These are phyloP conservation scores for Drepana arcuata DNA, from an alignment of 1,140 invertebrate genomes.

Conservation along the genomic window DNA sequence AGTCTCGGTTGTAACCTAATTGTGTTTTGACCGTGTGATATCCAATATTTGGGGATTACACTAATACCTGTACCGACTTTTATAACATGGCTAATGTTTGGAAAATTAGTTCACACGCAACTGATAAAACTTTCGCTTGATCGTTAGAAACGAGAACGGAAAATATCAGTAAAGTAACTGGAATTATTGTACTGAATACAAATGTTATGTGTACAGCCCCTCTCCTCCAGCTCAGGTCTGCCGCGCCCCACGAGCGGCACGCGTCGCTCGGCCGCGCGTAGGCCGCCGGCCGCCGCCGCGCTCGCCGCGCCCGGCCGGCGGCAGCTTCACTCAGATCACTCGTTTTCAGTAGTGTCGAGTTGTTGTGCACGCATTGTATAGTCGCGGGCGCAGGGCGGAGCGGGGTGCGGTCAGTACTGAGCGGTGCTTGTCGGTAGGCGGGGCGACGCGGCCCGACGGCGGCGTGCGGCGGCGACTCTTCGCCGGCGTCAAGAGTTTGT, in stretches of 20 bases:
- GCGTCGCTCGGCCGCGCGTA: conserved; percentile 47
- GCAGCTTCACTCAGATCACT: conserved; percentile 52
- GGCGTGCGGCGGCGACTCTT: conserved; percentile 77
- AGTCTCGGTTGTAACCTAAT: neutral
- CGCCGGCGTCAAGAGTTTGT: conserved; percentile 82
- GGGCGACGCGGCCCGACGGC: conserved; percentile 47
- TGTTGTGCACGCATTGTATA: conserved; percentile 47
- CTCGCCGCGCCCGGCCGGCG: conserved; percentile 62
- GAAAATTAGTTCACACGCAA: too few species aligned
- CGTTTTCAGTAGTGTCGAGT: conserved; percentile 60
- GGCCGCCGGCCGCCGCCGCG: conserved; percentile 39
- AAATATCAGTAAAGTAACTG: too few species aligned
- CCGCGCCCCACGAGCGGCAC: conserved; percentile 57
- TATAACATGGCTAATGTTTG: too few species aligned
- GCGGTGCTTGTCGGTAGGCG: conserved; percentile 62
- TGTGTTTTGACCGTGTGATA: too few species aligned
- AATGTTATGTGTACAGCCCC: too few species aligned
- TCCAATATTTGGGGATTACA: too few species aligned
- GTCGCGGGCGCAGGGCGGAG: conserved; percentile 61
- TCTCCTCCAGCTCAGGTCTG: conserved; percentile 71
- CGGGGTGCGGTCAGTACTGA: conserved; percentile 53
- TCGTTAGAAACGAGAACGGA: too few species aligned
- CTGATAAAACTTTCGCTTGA: too few species aligned
- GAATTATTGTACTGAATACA: too few species aligned
- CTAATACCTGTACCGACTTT: too few species aligned